These are phyloP conservation scores for Drosophila acutilabella DNA, from an alignment of 2,888 invertebrate genomes.

Conservation along the genomic window DNA sequence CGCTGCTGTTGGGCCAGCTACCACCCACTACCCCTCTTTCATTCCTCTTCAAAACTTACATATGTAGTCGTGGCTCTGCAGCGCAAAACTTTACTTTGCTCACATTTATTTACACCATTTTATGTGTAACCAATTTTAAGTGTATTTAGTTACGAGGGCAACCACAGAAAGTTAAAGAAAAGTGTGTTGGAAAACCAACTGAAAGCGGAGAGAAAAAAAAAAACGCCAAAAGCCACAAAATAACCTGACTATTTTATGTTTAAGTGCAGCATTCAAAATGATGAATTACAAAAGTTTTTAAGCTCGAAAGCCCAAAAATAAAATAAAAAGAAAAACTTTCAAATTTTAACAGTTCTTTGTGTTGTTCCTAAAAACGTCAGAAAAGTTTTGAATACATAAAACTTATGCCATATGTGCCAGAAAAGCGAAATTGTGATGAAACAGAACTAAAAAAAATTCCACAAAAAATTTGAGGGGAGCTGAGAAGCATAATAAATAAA, in stretches of 20 bases:
- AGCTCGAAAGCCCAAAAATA: conserved; percentile 6
- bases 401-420: not conserved
- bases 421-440: conserved; percentile 14
- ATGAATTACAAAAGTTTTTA: conserved; percentile 37
- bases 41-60: conserved; percentile 24
- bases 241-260: conserved; percentile 45
- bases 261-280: conserved; percentile 53
- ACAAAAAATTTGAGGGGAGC: not conserved
- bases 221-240: conserved; percentile 22
- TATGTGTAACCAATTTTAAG: conserved; percentile 23
- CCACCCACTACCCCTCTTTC: too few species aligned
- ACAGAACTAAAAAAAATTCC: not conserved
- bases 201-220: conserved; percentile 2
- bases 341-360: not conserved
- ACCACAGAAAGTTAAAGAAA: conserved; percentile 7
- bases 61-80: conserved; percentile 26
- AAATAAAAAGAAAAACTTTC: conserved; percentile 3
- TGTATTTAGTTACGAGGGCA: conserved; percentile 30
- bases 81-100: conserved; percentile 47
- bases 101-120: not conserved
- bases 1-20: conserved; percentile 15
- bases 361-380: conserved; percentile 6
- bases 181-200: not conserved
- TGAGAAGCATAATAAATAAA: not conserved
- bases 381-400: not conserved